Evolutionary conservation across 2,113 vertebrate genomes (phyloP).

Genomic region (Anas platyrhynchos): DNA sequence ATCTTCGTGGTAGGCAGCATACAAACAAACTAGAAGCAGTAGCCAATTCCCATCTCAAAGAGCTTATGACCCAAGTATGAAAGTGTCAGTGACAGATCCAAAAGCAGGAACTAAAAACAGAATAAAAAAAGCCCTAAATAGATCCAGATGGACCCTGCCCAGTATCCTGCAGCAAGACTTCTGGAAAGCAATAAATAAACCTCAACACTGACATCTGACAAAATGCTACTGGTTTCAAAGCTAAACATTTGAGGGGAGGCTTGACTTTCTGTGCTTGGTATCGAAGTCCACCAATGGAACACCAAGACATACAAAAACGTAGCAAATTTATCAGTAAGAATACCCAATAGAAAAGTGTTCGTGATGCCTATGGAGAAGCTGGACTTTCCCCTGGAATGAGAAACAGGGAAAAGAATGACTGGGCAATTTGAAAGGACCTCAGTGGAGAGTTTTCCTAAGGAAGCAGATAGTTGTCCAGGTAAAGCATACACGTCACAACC

Average conservation of each 20-base stretch:
- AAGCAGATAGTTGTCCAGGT: background rate
- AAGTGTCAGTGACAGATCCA: background rate
- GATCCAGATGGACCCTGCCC: background rate
- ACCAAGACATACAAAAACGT: rapidly evolving
- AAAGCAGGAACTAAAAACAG: background rate
- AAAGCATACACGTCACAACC: background rate
- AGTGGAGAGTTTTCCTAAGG: background rate
- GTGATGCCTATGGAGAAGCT: rapidly evolving
- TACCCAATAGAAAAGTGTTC: background rate
- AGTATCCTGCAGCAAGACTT: background rate
- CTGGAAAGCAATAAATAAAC: background rate
- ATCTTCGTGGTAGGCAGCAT: background rate
- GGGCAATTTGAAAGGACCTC: background rate
- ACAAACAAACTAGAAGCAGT: background rate
- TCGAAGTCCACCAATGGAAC: background rate
- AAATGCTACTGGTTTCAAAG: background rate
- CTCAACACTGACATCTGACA: rapidly evolving
- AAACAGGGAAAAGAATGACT: background rate
- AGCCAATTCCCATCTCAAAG: background rate
- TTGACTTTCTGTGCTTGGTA: too few relatives aligned
- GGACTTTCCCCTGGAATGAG: too few relatives aligned
- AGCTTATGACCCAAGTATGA: background rate
- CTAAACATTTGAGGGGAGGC: background rate
- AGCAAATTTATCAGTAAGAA: background rate
- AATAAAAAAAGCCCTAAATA: background rate